Percentiles rank a stretch among this genome's conserved stretches.
Evolutionary conservation across 2,797 vertebrate genomes (phyloP).

Genomic region (Atherinosoma microstoma): DNA sequence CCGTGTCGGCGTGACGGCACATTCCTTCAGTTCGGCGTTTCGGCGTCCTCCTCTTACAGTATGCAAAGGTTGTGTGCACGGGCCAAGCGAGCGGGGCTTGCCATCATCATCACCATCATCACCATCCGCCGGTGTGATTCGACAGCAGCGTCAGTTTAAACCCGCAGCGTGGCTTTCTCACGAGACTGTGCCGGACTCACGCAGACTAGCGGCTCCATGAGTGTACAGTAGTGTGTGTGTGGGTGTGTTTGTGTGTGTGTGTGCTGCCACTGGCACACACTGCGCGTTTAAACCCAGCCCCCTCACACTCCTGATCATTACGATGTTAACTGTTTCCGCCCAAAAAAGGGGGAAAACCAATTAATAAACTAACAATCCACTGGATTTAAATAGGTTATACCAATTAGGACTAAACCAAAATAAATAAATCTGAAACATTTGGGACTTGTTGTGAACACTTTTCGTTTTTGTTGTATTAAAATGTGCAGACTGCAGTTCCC

Average conservation of each 20-base stretch:
- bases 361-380: conserved; percentile 7
- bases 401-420: neutral
- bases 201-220: conserved; percentile 74
- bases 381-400: neutral
- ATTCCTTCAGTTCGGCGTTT: conserved; percentile 72
- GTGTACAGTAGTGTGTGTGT: conserved; percentile 72
- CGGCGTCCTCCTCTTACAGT: conserved; percentile 38
- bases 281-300: conserved; percentile 81
- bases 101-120: conserved; percentile 40
- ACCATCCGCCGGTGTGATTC: conserved; percentile 52
- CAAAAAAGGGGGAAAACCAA: conserved; percentile 34
- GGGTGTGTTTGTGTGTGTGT: conserved; percentile 17
- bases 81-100: conserved; percentile 39
- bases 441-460: neutral
- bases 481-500: neutral
- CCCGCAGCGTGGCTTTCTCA: conserved; percentile 65
- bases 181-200: conserved; percentile 74
- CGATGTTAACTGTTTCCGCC: conserved; percentile 82
- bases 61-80: conserved; percentile 4
- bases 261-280: conserved; percentile 61
- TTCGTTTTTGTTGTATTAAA: neutral
- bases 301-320: conserved; percentile 74
- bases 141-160: conserved; percentile 63
- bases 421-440: neutral
- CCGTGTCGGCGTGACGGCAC: conserved; percentile 48